Evolutionary conservation across 2,888 invertebrate genomes (phyloP), one percentile per base, ranked within the genome.

Genomic region (Drosophila setosimentum): DNA sequence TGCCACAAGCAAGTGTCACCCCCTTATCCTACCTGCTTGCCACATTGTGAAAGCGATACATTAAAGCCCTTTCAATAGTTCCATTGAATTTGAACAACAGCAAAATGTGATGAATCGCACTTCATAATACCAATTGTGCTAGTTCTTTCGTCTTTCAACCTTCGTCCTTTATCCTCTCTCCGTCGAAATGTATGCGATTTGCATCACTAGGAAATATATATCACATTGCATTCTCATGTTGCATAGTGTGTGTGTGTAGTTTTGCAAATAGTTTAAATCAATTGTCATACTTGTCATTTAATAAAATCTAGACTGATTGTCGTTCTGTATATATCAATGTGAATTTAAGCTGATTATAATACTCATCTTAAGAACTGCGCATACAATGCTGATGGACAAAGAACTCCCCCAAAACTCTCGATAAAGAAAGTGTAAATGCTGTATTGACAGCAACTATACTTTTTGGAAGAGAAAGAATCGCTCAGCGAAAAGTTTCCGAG

Each of bases 1-100:
- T 69, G 51, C 65, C 66, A 60, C 50, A 50, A 45, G 33, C 65
- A 59, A 30, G 21, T n/a, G 24, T 33, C 24, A n/a, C 2, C 16
- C 21, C 2, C 6, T 6, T 1, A 24, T 11, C 2, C 16, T 1
- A 24, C 53, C 30, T 16, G 27, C 7, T 11, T 2, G 18, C 13
- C 24, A 24, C 21, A 53, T 33, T 53, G 16, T 33, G 53, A 50
- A 42, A 51, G 27, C 65, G 58, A 68, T 69, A 61, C 73, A 80
- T 82, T 82, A 72, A 83, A 72, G 66, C 27, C 27, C 76, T 59
- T 72, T n/a, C n/a, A n/a, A n/a, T 55, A 70, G 70, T 48, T 40
- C 55, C 58, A 54, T 72, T 80, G 67, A 54, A 68, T 45, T 67
- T 65, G 24, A 55, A 37, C n/a, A 55, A 29, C 40, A 53, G 2